phyloP scores from a whole-genome alignment of 2,113 vertebrate species.

The Periophthalmodon schlosseri region DNA sequence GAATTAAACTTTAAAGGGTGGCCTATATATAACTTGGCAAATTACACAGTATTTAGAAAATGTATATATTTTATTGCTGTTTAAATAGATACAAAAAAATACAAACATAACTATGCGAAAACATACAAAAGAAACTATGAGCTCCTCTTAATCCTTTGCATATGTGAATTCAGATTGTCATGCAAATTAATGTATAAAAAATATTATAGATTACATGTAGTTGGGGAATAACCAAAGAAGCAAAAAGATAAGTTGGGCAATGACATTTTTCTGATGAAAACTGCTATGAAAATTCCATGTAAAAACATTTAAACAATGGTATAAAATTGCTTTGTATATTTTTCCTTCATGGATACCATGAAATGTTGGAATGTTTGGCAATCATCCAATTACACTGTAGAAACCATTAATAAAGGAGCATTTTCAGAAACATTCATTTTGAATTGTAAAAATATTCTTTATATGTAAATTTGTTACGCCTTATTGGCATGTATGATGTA shows the following conservation, averaged over 20 bases:
- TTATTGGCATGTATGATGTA: constrained; percentile 13
- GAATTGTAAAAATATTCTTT: neutral
- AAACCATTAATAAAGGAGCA: neutral
- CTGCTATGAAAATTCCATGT: neutral
- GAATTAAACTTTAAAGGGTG: neutral
- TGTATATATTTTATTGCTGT: constrained; percentile 39
- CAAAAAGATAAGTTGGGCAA: neutral
- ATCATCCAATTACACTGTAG: neutral
- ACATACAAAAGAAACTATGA: neutral
- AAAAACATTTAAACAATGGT: neutral
- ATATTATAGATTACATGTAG: constrained; percentile 3
- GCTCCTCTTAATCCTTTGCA: constrained; percentile 1
- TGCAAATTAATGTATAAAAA: constrained; percentile 1
- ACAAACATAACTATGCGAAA: constrained; percentile 7
- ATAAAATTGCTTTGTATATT: neutral
- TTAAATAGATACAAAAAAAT: constrained; percentile 34
- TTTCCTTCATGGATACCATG: constrained; percentile 4
- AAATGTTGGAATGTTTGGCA: neutral
- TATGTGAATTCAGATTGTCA: constrained; percentile 3
- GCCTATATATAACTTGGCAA: too few relatives aligned
- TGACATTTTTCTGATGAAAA: neutral
- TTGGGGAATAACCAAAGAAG: constrained; percentile 4
- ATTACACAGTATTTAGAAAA: neutral
- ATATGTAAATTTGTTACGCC: neutral
- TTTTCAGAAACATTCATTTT: neutral